A percentile compares a stretch with the other conserved stretches of the same genome.
These are phyloP conservation scores for Montipora foliosa DNA, from an alignment of 64 coral and sea anemone species.

Conservation along the genomic window DNA sequence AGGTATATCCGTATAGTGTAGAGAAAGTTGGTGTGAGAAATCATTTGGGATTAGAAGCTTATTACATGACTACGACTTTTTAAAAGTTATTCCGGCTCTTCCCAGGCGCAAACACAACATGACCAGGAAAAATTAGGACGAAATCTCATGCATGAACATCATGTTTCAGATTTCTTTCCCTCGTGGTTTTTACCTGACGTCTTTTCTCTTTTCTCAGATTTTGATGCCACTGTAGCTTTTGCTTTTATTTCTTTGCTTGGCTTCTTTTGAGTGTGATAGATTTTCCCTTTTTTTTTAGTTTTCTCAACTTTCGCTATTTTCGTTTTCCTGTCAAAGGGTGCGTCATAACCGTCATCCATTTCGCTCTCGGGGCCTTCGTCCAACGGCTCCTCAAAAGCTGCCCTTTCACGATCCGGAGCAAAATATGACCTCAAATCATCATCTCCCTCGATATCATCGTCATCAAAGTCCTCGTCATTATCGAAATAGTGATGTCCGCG, in stretches of 20 bases:
- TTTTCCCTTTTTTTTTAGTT: slow-evolving; percentile 22
- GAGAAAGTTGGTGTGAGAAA: background rate
- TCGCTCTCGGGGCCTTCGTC: slow-evolving; percentile 72
- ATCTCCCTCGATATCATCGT: slow-evolving; percentile 23
- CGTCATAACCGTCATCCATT: slow-evolving; percentile 77
- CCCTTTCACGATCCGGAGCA: slow-evolving; percentile 14
- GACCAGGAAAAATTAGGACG: background rate
- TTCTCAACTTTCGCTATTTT: slow-evolving; percentile 83
- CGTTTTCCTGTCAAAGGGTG: slow-evolving; percentile 82
- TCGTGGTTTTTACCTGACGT: slow-evolving; percentile 20
- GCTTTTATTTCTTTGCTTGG: background rate
- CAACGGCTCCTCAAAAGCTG: slow-evolving; percentile 33
- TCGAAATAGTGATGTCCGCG: slow-evolving; percentile 52
- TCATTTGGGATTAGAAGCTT: background rate
- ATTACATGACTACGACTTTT: too few relatives aligned
- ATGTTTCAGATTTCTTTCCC: background rate
- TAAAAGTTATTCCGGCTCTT: background rate
- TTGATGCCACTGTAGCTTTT: slow-evolving; percentile 6
- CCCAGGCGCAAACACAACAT: background rate
- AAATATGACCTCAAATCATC: slow-evolving; percentile 35
- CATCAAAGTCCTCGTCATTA: slow-evolving; percentile 34
- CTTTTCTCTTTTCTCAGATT: slow-evolving; percentile 36
- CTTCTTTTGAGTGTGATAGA: background rate
- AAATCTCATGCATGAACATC: slow-evolving; percentile 13
- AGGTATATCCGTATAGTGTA: too few relatives aligned